A percentile compares a stretch with the other conserved stretches of the same genome.
phyloP scores from a whole-genome alignment of 2,113 vertebrate genomes.

The Lycocorax pyrrhopterus region DNA sequence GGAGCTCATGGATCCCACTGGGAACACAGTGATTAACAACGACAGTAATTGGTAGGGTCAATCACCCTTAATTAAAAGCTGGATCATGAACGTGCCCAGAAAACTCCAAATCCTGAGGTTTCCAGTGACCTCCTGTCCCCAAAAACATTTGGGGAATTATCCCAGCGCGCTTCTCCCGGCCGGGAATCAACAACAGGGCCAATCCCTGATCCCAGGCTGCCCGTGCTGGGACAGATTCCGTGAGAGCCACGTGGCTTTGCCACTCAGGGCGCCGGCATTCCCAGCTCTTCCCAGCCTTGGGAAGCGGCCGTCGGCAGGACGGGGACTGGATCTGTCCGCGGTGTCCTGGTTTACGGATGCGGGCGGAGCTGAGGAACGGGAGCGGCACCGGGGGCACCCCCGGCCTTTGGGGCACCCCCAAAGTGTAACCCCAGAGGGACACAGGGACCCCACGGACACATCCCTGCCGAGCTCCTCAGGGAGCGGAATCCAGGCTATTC shows the following conservation, averaged over 20 bases:
- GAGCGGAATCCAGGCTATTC: rapidly evolving
- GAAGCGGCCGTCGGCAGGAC: background rate
- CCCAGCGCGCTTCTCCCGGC: rapidly evolving
- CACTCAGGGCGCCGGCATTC: rapidly evolving
- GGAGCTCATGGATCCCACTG: background rate
- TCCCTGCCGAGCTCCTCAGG: no score
- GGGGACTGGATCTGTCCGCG: background rate
- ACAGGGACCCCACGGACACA: background rate
- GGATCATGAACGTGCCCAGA: rapidly evolving
- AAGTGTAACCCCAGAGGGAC: background rate
- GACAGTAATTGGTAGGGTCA: background rate
- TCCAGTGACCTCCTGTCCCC: background rate
- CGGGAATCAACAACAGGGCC: background rate
- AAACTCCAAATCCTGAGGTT: background rate
- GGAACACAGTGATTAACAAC: rapidly evolving
- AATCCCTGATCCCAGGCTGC: background rate
- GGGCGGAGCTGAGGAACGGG: background rate
- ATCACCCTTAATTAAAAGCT: background rate
- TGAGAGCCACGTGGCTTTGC: background rate
- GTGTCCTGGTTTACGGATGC: background rate
- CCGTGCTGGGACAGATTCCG: background rate
- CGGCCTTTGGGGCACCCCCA: background rate
- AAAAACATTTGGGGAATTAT: background rate
- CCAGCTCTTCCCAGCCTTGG: background rate
- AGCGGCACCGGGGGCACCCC: no score